A percentile compares a stretch with the other conserved stretches of the same genome.
phyloP scores from a whole-genome alignment of 2,797 vertebrate genomes.

The Coendou prehensilis region DNA sequence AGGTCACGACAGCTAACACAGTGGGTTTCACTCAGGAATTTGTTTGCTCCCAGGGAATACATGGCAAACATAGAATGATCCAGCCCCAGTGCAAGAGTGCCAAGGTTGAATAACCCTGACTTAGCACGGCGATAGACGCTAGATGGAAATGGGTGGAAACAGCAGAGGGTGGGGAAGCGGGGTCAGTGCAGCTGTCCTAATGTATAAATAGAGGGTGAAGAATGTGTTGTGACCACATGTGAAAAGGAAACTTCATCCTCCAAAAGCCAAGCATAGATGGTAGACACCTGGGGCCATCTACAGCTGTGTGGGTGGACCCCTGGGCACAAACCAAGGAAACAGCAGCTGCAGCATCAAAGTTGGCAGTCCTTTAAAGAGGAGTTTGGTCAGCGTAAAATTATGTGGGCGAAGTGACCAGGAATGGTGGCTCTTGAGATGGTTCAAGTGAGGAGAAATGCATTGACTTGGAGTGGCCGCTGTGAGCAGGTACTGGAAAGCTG shows the following conservation, averaged over 20 bases:
- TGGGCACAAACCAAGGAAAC: no score
- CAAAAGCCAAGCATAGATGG: fast-evolving
- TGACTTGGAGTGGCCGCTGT: neutral
- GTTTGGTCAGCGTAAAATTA: neutral
- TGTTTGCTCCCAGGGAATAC: neutral
- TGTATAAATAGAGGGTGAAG: neutral
- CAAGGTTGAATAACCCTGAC: neutral
- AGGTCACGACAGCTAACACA: neutral
- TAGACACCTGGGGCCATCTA: neutral
- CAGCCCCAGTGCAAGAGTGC: no score
- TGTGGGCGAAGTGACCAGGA: neutral
- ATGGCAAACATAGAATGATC: neutral
- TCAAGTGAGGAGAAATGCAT: fast-evolving
- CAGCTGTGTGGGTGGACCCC: no score
- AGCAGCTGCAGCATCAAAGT: no score
- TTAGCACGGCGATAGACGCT: neutral
- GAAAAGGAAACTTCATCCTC: neutral
- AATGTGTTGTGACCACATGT: neutral
- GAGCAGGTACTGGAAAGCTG: neutral
- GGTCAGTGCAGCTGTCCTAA: neutral
- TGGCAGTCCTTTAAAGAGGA: neutral
- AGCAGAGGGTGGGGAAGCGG: neutral
- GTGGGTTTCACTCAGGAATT: neutral
- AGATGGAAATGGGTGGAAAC: neutral
- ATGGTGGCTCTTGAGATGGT: neutral